Percentiles rank a stretch among this genome's conserved stretches.
Conservation (phyloP, 2,888 invertebrate genomes). For the Xanthorhoe designata region DNA sequence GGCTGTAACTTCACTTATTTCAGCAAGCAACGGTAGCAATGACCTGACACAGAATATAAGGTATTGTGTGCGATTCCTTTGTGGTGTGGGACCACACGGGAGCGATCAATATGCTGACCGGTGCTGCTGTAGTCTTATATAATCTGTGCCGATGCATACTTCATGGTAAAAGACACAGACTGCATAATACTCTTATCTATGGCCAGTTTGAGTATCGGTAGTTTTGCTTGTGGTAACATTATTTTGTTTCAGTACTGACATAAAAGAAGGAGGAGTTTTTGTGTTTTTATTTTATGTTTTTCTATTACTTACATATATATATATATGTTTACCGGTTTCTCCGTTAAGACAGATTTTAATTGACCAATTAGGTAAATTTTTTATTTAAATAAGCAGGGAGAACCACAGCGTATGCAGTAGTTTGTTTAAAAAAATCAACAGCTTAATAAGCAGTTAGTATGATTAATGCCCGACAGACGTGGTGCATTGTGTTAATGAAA, state of each 20-base stretch:
- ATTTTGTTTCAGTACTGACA: no score
- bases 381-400: not conserved
- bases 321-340: no score
- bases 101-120: slow-evolving; percentile 6
- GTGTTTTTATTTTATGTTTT: no score
- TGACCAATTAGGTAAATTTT: no score
- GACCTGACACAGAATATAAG: not conserved
- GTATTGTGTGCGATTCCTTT: not conserved
- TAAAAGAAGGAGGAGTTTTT: no score
- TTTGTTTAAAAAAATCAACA: not conserved
- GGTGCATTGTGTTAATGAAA: slow-evolving; percentile 24
- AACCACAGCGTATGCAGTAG: not conserved
- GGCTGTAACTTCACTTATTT: not conserved
- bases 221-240: not conserved
- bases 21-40: not conserved
- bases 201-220: not conserved
- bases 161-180: not conserved
- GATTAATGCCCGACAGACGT: slow-evolving; percentile 17
- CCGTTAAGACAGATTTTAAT: no score
- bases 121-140: no score
- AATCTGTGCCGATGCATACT: not conserved
- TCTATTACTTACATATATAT: no score
- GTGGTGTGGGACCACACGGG: slow-evolving; percentile 4
- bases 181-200: not conserved
- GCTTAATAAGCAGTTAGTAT: slow-evolving; percentile 15